Base-by-base conservation (phyloP, 2,797 vertebrate genomes). In the Neoniphon sammara region DNA sequence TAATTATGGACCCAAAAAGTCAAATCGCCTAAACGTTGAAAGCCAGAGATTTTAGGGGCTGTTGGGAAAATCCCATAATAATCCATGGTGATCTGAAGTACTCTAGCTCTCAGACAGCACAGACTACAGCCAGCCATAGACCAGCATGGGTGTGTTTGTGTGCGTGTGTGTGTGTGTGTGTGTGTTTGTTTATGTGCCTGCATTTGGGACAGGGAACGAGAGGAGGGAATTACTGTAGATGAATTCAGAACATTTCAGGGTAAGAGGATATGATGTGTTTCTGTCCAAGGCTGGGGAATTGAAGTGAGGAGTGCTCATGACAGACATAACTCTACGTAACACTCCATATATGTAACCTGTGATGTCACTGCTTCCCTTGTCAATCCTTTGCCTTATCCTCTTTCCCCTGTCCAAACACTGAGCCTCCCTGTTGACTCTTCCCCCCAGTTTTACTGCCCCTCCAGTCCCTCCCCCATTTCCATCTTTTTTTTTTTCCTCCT, bases 11-110 rank as follows among this genome's bases (percentile, higher is more conserved):
- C 87, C 79, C 63, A 87, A 90, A 64, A 85, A 79, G 78, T 87
- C 73, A 89, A 88, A 89, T 90, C 77, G 50, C 74, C 71, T 87
- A 72, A 90, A 87, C 20, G 80, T 87, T 90, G 77, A 89, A 89
- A 89, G 84, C 84, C 77, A 78, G 82, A 87, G 86, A 86, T 92
- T 91, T 90, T 47, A 79, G 67, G 72, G 73, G 80, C 76, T 77
- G 76, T 67, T 78, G 81, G 74, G 84, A 88, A 91, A 89, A 93
- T 90, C 90, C 84, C 85, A 78, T 66, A 78, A 75, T 91, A 92
- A 93, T 91, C 88, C 86, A 88, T 50, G 71, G 68, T 88, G 86
- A 89, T 89, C 77, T 80, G 76, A 84, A 82, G 75, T 82, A 72
- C 72, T 85, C 84, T 70, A 78, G 60, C 83, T 67, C 69, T 73